Conservation (phyloP, 92 coral and sea anemone species). For the Montipora capitata region DNA sequence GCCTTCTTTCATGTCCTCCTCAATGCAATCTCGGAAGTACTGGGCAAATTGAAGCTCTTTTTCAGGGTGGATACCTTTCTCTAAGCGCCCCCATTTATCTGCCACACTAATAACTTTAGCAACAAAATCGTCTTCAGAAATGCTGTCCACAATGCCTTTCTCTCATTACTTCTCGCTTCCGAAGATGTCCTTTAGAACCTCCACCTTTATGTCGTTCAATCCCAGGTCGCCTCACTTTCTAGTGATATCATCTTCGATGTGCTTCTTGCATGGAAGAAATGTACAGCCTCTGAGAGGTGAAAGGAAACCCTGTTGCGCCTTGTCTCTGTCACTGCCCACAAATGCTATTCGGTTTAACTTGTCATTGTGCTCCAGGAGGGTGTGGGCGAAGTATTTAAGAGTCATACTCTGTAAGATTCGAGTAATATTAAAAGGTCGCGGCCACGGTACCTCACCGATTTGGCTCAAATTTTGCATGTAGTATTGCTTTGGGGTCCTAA, state of each 20-base stretch:
- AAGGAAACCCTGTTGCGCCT: no score
- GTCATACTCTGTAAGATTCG: no score
- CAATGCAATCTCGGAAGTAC: conserved; percentile 21
- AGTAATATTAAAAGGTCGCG: no score
- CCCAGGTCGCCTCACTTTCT: conserved; percentile 31
- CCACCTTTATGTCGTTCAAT: neutral
- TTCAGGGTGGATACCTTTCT: neutral
- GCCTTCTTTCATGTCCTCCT: conserved; percentile 45
- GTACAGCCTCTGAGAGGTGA: neutral
- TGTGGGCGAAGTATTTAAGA: conserved; percentile 8
- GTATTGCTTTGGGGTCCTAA: no score
- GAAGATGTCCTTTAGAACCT: conserved; percentile 37
- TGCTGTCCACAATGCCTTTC: conserved; percentile 42
- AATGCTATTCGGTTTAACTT: no score
- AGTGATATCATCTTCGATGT: conserved; percentile 43
- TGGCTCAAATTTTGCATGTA: no score
- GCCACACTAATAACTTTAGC: neutral
- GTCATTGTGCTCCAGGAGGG: conserved; percentile 16
- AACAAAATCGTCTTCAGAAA: conserved; percentile 22
- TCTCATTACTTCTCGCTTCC: conserved; percentile 40
- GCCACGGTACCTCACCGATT: no score
- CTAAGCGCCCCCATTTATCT: conserved; percentile 28
- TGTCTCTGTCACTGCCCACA: no score
- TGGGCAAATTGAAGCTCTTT: conserved; percentile 18
- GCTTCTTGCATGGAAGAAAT: conserved; percentile 30